Evolutionary conservation across 2,888 invertebrate genomes (phyloP), one percentile per base, ranked within the genome.

Genomic region (Thereva unica): DNA sequence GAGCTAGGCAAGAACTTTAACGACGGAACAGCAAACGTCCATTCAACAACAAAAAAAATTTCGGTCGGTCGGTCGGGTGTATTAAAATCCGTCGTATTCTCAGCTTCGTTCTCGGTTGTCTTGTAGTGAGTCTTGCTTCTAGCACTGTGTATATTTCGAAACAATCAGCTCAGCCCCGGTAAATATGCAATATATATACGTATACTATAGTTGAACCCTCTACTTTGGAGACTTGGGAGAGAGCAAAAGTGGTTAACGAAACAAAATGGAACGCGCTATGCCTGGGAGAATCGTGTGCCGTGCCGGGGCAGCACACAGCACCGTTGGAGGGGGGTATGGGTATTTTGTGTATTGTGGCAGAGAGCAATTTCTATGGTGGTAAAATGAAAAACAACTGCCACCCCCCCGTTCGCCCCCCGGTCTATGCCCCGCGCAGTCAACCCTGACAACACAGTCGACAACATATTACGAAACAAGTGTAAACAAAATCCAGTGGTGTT

Each of bases 401-500:
- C 42, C 41, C 52, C 41, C 8, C 10, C 34, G 8, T 3, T 38
- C 53, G 37, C 37, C 64, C 64, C 44, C 53, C 53, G 23, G 23
- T 23, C 23, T 23, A 23, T 23, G 23, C 23, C 23, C 23, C 23
- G 23, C 23, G 23, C 23, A 23, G 23, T 23, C 23, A 23, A 23
- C 23, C 23, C 23, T 23, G 23, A 23, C 23, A 23, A 23, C 64
- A 64, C 64, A 53, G 52, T 42, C 44, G 52, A 64, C 42, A 42
- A 42, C 12, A 55, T 54, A 56, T 47, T 56, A 56, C 65, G 65
- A 65, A 55, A 65, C 65, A 65, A 49, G 38, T 56, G 72, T 71
- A 70, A 71, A 70, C 68, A 69, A 66, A 68, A 66, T 53, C 44
- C 72, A 72, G 71, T 71, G 71, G 68, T 69, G 72, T 70, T 68